phyloP scores from a whole-genome alignment of 2,797 vertebrate species.

The Myotis pilosus region DNA sequence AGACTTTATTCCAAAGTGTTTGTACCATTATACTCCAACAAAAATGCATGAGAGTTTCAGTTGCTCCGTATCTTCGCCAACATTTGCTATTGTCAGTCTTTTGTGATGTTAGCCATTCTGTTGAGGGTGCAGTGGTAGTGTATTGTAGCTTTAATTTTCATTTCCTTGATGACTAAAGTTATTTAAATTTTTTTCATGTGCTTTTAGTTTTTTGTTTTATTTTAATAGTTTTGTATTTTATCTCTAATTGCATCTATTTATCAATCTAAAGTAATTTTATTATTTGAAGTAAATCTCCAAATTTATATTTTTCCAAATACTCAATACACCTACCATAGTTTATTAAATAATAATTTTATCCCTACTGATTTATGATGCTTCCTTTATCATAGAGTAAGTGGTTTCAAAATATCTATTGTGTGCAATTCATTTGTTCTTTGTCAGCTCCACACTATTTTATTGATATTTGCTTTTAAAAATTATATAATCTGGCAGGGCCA shows the following conservation, averaged over 20 bases:
- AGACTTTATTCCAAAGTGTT: neutral
- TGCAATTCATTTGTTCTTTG: neutral
- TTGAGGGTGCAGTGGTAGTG: neutral
- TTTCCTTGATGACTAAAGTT: slow-evolving; percentile 2
- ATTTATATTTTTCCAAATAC: slow-evolving; percentile 24
- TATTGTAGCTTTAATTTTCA: neutral
- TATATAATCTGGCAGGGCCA: neutral
- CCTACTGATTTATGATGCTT: neutral
- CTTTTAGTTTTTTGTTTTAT: neutral
- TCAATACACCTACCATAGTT: neutral
- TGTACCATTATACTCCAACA: neutral
- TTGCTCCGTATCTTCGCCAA: neutral
- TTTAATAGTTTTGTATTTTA: slow-evolving; percentile 35
- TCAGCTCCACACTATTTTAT: neutral
- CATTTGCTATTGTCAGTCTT: neutral
- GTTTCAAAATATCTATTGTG: neutral
- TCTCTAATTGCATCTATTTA: neutral
- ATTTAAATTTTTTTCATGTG: slow-evolving; percentile 35
- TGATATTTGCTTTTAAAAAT: neutral
- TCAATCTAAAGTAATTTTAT: slow-evolving; percentile 10
- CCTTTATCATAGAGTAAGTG: neutral
- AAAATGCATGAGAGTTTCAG: neutral
- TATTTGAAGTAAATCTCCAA: slow-evolving; percentile 3
- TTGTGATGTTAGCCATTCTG: slow-evolving; percentile 30
- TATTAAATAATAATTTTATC: slow-evolving; percentile 30